These are phyloP conservation scores for Choloepus didactylus DNA, from an alignment of 2,797 vertebrate genomes.

Conservation along the genomic window DNA sequence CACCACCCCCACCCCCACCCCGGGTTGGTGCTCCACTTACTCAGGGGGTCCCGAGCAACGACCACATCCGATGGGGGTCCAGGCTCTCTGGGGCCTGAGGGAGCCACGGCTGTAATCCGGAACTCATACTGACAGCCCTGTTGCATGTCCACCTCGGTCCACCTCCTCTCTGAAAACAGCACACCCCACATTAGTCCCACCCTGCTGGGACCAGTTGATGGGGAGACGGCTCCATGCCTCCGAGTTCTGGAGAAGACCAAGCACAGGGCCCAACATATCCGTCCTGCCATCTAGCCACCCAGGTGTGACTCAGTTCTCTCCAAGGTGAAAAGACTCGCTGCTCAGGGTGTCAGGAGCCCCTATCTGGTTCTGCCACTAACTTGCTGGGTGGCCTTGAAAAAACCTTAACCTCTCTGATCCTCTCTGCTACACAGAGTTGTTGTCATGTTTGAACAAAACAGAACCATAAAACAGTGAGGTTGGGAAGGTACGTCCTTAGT, in stretches of 20 bases:
- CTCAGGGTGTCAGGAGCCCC: neutral
- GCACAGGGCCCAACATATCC: neutral
- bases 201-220: fast-evolving
- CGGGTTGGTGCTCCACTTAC: constrained; percentile 86
- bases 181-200: neutral
- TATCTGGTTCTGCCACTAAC: neutral
- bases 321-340: no score
- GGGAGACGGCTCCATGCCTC: neutral
- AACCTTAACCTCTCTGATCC: neutral
- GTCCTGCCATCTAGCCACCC: neutral
- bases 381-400: neutral
- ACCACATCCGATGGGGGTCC: constrained; percentile 90
- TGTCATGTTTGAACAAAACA: neutral
- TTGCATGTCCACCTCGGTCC: constrained; percentile 88
- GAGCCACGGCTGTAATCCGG: constrained; percentile 92
- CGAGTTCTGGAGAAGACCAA: neutral
- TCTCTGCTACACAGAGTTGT: neutral
- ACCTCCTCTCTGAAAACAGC: constrained; percentile 86
- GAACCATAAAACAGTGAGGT: neutral
- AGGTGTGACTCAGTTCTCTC: neutral
- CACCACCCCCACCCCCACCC: neutral
- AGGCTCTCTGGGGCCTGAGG: constrained; percentile 90
- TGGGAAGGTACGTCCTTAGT: neutral
- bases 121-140: constrained; percentile 93
- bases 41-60: constrained; percentile 90